These are phyloP conservation scores for Aspidiotus destructor DNA, from an alignment of 2,888 invertebrate genomes.

Conservation along the genomic window DNA sequence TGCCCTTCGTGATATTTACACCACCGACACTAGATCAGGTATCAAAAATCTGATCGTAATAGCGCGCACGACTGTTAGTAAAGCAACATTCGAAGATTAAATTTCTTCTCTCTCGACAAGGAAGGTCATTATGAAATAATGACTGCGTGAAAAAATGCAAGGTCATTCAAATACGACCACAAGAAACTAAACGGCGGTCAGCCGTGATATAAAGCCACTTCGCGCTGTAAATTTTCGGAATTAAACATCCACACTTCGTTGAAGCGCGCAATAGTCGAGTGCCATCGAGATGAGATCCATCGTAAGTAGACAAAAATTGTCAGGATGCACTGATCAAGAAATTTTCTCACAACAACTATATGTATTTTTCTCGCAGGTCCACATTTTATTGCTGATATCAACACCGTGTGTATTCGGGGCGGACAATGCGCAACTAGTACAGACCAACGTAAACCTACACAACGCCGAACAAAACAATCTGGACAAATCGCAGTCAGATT, in stretches of 20 bases:
- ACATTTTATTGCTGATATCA: background rate
- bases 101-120: too few species aligned
- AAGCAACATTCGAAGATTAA: too few species aligned
- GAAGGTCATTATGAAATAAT: too few species aligned
- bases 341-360: background rate
- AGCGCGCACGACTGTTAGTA: too few species aligned
- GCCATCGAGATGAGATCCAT: background rate
- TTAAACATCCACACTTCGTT: background rate
- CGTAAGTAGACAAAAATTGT: background rate
- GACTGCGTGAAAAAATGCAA: too few species aligned
- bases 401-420: background rate
- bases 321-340: background rate
- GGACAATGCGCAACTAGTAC: conserved; percentile 14
- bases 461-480: conserved; percentile 5
- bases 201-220: too few species aligned
- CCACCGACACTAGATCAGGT: too few species aligned
- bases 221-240: background rate
- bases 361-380: too few species aligned
- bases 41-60: too few species aligned
- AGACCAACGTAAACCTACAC: conserved; percentile 18
- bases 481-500: background rate
- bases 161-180: too few species aligned
- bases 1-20: too few species aligned
- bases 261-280: background rate
- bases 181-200: too few species aligned